Evolutionary conservation across 92 coral and sea anemone genomes (phyloP).

Genomic region (Porites rus): DNA sequence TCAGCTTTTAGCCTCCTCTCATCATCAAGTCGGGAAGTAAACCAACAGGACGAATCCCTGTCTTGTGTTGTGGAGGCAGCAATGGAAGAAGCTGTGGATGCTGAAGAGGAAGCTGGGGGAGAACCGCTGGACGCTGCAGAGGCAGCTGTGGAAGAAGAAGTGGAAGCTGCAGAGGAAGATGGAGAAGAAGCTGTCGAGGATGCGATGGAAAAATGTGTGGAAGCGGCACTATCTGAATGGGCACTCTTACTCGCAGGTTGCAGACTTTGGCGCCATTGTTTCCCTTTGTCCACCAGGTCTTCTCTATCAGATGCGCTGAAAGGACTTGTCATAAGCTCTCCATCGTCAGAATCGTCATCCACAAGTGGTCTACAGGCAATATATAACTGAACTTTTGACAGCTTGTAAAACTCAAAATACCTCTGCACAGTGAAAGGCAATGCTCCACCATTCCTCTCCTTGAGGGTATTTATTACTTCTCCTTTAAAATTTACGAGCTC

Average conservation of each 20-base stretch:
- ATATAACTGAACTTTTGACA: slow-evolving; percentile 36
- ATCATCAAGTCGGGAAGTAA: slow-evolving; percentile 5
- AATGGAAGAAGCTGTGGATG: too few species aligned
- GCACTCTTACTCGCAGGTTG: background rate
- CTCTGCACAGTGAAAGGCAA: slow-evolving; percentile 50
- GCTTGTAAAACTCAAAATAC: slow-evolving; percentile 52
- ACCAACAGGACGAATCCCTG: background rate
- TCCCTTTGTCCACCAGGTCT: background rate
- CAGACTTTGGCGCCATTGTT: background rate
- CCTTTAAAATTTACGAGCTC: slow-evolving; percentile 50
- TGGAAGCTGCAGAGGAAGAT: too few species aligned
- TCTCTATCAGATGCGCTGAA: background rate
- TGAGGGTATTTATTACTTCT: slow-evolving; percentile 24
- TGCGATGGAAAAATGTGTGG: too few species aligned
- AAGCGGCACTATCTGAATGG: too few species aligned
- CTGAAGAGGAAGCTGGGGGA: too few species aligned
- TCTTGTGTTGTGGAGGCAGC: background rate
- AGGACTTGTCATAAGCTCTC: background rate
- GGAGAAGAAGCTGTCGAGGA: too few species aligned
- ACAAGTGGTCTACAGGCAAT: slow-evolving; percentile 8
- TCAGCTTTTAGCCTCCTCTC: slow-evolving; percentile 27
- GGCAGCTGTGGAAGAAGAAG: too few species aligned
- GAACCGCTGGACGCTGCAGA: too few species aligned
- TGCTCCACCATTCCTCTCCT: slow-evolving; percentile 1
- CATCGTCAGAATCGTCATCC: background rate